Evolutionary conservation across 37 sponge, comb jelly and placozoan genomes (phyloP).

Genomic region (Theonella swinhoei): DNA sequence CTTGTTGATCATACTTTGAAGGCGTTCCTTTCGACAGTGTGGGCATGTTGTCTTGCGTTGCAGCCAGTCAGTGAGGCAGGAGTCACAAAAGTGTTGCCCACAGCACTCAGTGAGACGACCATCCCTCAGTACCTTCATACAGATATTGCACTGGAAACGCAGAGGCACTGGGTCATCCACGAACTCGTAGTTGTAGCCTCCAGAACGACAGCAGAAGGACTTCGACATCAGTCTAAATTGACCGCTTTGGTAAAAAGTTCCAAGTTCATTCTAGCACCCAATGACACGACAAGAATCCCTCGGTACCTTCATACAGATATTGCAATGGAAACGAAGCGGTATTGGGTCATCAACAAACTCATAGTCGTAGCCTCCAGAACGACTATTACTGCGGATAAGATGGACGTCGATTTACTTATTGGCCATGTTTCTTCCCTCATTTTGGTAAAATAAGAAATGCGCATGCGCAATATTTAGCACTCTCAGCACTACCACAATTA

Average conservation of each 20-base stretch:
- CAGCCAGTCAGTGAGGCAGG: not conserved
- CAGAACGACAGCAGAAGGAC: no score
- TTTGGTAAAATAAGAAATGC: no score
- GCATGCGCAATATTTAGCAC: no score
- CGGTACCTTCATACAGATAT: slow-evolving; percentile 5
- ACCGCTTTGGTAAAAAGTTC: no score
- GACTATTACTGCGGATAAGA: no score
- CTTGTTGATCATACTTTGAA: not conserved
- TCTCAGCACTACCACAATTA: no score
- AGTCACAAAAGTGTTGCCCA: not conserved
- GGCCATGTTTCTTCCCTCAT: no score
- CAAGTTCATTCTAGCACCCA: no score
- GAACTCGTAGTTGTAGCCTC: not conserved
- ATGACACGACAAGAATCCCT: not conserved
- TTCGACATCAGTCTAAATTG: no score
- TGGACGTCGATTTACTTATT: no score
- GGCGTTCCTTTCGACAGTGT: not conserved
- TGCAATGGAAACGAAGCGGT: no score
- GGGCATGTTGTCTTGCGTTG: not conserved
- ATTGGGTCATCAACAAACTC: not conserved
- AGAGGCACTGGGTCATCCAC: not conserved
- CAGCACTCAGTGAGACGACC: not conserved
- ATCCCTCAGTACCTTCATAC: not conserved
- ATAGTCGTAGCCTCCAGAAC: slow-evolving; percentile 16
- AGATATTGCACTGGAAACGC: not conserved